phyloP scores from a whole-genome alignment of 2,797 vertebrate species.

The Rhyacichthys aspro region DNA sequence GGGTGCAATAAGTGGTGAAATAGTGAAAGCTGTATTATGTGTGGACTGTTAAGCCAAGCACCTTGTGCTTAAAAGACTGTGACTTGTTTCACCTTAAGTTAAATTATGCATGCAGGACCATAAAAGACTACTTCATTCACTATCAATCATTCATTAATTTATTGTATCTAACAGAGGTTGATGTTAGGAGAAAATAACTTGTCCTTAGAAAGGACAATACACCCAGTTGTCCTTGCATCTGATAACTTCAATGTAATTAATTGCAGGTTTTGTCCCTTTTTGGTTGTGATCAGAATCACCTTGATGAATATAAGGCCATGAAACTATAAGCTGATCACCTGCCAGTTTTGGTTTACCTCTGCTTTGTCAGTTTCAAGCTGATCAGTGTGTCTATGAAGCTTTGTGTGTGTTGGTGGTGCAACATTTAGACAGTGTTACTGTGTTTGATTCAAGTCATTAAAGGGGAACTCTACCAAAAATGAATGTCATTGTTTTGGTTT shows the following conservation, averaged over 20 bases:
- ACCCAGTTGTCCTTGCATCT: conserved; percentile 56
- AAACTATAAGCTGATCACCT: conserved; percentile 42
- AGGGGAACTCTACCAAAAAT: conserved; percentile 32
- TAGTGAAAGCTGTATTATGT: conserved; percentile 11
- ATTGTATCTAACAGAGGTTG: conserved; percentile 51
- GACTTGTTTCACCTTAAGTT: conserved; percentile 40
- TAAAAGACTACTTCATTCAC: conserved; percentile 60
- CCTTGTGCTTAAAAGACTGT: conserved; percentile 23
- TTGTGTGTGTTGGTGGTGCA: conserved; percentile 4
- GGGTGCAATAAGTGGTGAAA: conserved; percentile 7
- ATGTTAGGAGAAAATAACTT: conserved; percentile 51
- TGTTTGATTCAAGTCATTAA: conserved; percentile 18
- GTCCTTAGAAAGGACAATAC: conserved; percentile 51
- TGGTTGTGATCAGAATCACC: conserved; percentile 56
- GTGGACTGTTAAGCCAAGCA: conserved; percentile 17
- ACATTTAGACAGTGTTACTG: conserved; percentile 13
- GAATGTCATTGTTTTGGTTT: conserved; percentile 27
- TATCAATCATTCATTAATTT: conserved; percentile 57
- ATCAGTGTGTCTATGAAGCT: conserved; percentile 34
- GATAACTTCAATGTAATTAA: conserved; percentile 60
- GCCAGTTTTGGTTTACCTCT: conserved; percentile 31
- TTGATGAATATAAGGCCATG: conserved; percentile 45
- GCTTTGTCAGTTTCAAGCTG: conserved; percentile 44
- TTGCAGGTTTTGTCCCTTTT: conserved; percentile 55
- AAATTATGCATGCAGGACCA: conserved; percentile 59